A percentile compares a stretch with the other conserved stretches of the same genome.
These are phyloP conservation scores for Poecilia gillii DNA, from an alignment of 2,797 vertebrate genomes.

Conservation along the genomic window DNA sequence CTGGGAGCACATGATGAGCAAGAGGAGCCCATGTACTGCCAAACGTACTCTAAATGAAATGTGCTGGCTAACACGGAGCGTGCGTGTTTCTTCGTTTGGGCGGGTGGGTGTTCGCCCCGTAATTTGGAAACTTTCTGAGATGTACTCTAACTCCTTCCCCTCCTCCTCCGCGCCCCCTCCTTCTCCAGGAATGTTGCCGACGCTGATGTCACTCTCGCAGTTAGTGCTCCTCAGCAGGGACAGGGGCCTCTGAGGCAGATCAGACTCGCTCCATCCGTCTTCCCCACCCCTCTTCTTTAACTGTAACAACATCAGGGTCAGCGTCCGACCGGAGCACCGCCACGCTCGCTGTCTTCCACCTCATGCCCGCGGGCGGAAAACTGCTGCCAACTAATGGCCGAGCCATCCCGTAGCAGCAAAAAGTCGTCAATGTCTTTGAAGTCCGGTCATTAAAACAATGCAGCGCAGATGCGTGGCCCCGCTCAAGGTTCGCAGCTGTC, in stretches of 20 bases:
- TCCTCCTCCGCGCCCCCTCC: constrained; percentile 51
- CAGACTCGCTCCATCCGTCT: constrained; percentile 66
- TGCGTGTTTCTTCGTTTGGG: constrained; percentile 19
- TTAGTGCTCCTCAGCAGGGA: constrained; percentile 70
- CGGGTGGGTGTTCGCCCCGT: constrained; percentile 42
- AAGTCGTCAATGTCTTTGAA: constrained; percentile 48
- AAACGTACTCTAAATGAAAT: constrained; percentile 3
- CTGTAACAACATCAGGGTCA: constrained; percentile 74
- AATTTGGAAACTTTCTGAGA: constrained; percentile 74
- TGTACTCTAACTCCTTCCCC: constrained; percentile 54
- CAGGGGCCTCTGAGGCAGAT: constrained; percentile 35
- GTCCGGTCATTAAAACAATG: constrained; percentile 66
- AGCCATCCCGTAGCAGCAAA: constrained; percentile 39
- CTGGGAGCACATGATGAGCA: constrained; percentile 78
- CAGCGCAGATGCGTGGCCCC: constrained; percentile 40
- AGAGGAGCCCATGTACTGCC: constrained; percentile 66
- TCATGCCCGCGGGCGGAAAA: constrained; percentile 44
- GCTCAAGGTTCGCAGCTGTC: constrained; percentile 20
- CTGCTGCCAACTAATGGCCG: constrained; percentile 53
- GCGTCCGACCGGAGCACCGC: constrained; percentile 64
- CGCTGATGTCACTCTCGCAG: constrained; percentile 81
- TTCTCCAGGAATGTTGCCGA: constrained; percentile 80
- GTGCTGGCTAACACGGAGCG: constrained; percentile 7
- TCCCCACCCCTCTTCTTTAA: constrained; percentile 28
- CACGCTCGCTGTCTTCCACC: constrained; percentile 26